Conservation (phyloP, 2,797 vertebrate species). For the Melanotaenia boesemani region DNA sequence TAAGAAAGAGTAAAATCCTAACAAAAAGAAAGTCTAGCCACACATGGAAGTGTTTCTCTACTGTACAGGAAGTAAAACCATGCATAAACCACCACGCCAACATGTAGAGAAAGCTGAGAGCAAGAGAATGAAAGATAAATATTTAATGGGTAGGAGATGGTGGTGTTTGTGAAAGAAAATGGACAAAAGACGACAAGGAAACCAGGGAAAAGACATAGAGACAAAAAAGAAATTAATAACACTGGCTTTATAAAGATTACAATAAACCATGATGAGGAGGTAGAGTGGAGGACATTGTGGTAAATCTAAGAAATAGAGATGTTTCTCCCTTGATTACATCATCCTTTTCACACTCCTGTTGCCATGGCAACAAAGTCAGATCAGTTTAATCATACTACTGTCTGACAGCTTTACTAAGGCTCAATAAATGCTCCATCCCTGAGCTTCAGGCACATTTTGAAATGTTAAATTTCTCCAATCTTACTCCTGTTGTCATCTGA, state of each 20-base stretch:
- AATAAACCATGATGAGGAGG: background rate
- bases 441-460: conserved; percentile 13
- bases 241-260: background rate
- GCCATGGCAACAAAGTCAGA: conserved; percentile 70
- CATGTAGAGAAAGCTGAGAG: background rate
- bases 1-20: too few species aligned
- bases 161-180: background rate
- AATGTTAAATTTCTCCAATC: background rate
- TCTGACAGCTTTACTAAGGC: conserved; percentile 59
- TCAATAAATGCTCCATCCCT: conserved; percentile 21
- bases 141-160: background rate
- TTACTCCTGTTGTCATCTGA: conserved; percentile 4
- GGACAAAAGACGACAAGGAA: background rate
- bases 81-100: background rate
- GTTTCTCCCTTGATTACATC: conserved; percentile 63
- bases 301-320: conserved; percentile 32
- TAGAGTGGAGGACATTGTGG: conserved; percentile 5
- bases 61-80: background rate
- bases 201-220: background rate
- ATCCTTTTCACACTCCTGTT: conserved; percentile 64
- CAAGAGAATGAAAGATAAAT: background rate
- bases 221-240: background rate
- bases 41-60: background rate
- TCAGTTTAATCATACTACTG: conserved; percentile 53
- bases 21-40: too few species aligned